Percentiles rank a stretch among this genome's conserved stretches.
These are phyloP conservation scores for Eristalis arbustorum DNA, from an alignment of 2,888 invertebrate genomes.

Conservation along the genomic window DNA sequence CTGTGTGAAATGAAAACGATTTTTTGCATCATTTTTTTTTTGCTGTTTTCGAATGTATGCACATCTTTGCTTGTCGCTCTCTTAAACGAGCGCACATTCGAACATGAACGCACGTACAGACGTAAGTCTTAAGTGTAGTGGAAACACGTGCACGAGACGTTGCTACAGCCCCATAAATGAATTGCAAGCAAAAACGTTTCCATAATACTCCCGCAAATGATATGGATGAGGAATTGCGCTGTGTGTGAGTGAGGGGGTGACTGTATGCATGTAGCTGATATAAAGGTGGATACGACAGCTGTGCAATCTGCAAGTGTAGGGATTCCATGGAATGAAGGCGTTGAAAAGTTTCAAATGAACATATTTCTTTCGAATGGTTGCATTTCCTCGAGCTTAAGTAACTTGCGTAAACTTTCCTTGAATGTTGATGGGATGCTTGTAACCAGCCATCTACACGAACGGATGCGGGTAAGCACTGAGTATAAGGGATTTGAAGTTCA, in stretches of 20 bases:
- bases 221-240: constrained; percentile 54
- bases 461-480: neutral
- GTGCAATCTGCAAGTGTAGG: neutral
- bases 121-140: constrained; percentile 2
- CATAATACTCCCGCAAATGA: constrained; percentile 30
- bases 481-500: constrained; percentile 17
- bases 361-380: constrained; percentile 63
- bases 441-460: neutral
- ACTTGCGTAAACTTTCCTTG: constrained; percentile 61
- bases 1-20: constrained; percentile 31
- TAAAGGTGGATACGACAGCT: neutral
- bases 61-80: constrained; percentile 7
- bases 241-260: neutral
- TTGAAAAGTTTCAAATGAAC: constrained; percentile 61
- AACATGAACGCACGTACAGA: constrained; percentile 18
- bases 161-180: constrained; percentile 43
- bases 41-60: neutral
- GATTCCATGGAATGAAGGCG: constrained; percentile 35
- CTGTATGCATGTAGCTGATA: neutral
- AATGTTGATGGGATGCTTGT: constrained; percentile 47
- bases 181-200: constrained; percentile 59
- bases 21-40: neutral
- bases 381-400: constrained; percentile 51
- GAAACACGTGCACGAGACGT: constrained; percentile 53
- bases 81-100: neutral